Evolutionary conservation across 2,113 vertebrate species (phyloP).

Genomic region (Fukomys damarensis): DNA sequence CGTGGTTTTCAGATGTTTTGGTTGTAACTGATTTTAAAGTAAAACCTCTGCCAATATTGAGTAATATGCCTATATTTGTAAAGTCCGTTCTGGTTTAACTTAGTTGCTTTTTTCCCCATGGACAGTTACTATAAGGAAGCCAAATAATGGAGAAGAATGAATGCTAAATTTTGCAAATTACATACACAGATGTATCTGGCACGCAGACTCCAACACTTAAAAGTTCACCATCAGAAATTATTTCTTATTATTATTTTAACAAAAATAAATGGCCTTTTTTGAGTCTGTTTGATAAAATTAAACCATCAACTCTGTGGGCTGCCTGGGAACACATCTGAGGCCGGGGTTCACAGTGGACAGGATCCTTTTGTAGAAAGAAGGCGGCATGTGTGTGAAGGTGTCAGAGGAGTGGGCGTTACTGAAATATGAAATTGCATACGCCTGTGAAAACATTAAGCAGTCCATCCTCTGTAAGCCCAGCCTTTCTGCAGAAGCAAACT

Average conservation of each 20-base stretch:
- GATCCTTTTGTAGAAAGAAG: conserved; percentile 47
- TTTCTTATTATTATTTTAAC: conserved; percentile 49
- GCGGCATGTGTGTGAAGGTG: neutral
- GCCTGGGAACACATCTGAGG: neutral
- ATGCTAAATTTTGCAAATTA: conserved; percentile 20
- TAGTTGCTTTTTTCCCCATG: neutral
- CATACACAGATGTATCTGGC: neutral
- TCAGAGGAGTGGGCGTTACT: neutral
- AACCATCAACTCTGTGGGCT: neutral
- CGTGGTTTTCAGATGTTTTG: neutral
- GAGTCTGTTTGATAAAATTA: conserved; percentile 66
- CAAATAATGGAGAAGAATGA: neutral
- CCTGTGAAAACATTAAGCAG: neutral
- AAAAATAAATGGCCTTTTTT: conserved; percentile 46
- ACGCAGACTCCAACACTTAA: neutral
- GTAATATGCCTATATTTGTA: neutral
- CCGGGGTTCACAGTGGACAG: neutral
- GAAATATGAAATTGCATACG: neutral
- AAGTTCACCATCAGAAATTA: conserved; percentile 53
- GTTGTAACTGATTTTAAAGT: neutral
- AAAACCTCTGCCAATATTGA: neutral
- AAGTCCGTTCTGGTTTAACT: conserved; percentile 4
- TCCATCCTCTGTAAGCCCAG: neutral
- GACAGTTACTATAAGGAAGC: neutral
- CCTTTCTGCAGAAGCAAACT: neutral